A percentile compares a stretch with the other conserved stretches of the same genome.
Conservation (phyloP, 2,113 vertebrate species). For the Saimiri boliviensis region DNA sequence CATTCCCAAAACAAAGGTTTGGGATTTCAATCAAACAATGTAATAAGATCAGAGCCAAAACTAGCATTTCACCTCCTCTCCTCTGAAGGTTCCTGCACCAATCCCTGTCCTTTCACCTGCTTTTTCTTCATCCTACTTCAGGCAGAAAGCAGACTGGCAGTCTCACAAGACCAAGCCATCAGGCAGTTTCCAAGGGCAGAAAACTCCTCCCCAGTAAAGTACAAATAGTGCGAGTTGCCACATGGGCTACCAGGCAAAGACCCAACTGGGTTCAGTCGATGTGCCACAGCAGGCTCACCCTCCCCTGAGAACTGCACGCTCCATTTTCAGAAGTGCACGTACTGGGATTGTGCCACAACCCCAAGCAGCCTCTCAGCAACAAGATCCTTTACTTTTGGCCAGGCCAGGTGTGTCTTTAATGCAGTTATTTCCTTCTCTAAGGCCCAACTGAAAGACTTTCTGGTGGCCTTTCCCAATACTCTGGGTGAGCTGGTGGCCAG, state of each 20-base stretch:
- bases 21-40: neutral
- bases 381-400: neutral
- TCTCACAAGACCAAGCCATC: neutral
- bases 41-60: neutral
- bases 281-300: too few relatives aligned
- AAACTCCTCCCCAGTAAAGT: neutral
- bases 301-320: neutral
- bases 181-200: neutral
- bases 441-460: neutral
- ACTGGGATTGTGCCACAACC: fast-evolving
- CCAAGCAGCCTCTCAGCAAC: neutral
- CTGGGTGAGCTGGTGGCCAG: neutral
- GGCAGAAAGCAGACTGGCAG: neutral
- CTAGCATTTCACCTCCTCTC: fast-evolving
- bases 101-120: neutral
- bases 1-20: neutral
- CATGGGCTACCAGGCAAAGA: neutral
- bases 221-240: neutral
- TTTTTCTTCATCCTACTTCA: neutral
- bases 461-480: neutral
- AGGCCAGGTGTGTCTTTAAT: neutral
- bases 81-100: neutral
- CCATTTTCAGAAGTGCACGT: neutral
- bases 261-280: too few relatives aligned
- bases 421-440: neutral